Evolutionary conservation across 2,888 invertebrate species (phyloP).

Genomic region (Tetheella fluctuosa): DNA sequence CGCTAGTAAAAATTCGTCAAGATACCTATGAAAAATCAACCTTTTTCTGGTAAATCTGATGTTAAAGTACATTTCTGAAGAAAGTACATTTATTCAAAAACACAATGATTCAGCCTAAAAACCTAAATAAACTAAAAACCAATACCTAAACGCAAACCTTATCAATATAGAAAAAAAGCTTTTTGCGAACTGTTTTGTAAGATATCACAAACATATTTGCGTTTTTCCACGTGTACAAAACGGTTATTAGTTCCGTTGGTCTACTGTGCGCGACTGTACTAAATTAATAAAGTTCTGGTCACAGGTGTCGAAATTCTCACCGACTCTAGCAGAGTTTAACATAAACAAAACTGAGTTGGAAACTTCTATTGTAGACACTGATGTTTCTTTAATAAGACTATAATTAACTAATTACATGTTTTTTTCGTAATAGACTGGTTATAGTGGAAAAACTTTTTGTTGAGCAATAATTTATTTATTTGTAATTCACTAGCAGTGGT

Average conservation of each 20-base stretch:
- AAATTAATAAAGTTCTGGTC: conserved; percentile 35
- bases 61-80: too few species aligned
- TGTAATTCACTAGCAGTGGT: too few species aligned
- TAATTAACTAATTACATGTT: not conserved
- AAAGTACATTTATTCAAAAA: too few species aligned
- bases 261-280: conserved; percentile 12
- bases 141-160: not conserved
- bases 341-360: conserved; percentile 26
- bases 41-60: too few species aligned
- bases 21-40: too few species aligned
- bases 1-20: too few species aligned
- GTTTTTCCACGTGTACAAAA: conserved; percentile 17
- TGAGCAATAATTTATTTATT: not conserved
- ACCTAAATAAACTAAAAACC: not conserved
- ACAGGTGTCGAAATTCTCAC: conserved; percentile 32
- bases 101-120: too few species aligned
- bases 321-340: conserved; percentile 25
- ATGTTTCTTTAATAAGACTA: conserved; percentile 5
- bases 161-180: not conserved
- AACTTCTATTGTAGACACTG: not conserved
- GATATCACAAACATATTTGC: conserved; percentile 9
- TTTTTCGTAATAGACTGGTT: not conserved
- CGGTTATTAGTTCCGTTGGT: conserved; percentile 18
- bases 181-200: too few species aligned
- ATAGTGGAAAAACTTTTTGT: not conserved